Conservation (phyloP, 1,140 invertebrate genomes). For the Capitella teleta region DNA sequence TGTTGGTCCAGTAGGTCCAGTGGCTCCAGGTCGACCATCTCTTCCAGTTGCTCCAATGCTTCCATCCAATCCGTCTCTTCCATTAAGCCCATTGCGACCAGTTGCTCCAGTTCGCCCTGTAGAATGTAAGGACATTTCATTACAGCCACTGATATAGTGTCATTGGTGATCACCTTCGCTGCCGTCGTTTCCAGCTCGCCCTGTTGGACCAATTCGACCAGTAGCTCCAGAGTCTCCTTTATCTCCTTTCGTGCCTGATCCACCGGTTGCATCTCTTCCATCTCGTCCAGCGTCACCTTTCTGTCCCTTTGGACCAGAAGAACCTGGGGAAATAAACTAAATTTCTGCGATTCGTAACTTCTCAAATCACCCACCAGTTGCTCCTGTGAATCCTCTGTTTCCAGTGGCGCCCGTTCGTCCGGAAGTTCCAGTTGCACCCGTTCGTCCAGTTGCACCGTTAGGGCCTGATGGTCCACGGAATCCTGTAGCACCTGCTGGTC, state of each 20-base stretch:
- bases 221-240: conserved; percentile 9
- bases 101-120: neutral
- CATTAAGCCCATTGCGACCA: neutral
- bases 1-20: neutral
- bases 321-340: conserved; percentile 4
- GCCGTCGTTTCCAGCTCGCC: neutral
- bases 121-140: neutral
- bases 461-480: neutral
- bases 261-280: neutral
- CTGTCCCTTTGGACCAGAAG: conserved; percentile 1
- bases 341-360: conserved; percentile 6
- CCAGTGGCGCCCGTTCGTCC: neutral
- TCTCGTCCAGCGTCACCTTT: conserved; percentile 1
- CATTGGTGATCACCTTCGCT: neutral
- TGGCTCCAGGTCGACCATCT: neutral
- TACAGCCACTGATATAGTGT: neutral
- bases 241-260: neutral
- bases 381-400: neutral
- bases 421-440: neutral
- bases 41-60: neutral
- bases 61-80: neutral
- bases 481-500: conserved; percentile 8
- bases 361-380: neutral
- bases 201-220: neutral
- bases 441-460: conserved; percentile 1